Base-by-base conservation (phyloP, 2,113 vertebrate genomes). In the Chaetodon auriga region DNA sequence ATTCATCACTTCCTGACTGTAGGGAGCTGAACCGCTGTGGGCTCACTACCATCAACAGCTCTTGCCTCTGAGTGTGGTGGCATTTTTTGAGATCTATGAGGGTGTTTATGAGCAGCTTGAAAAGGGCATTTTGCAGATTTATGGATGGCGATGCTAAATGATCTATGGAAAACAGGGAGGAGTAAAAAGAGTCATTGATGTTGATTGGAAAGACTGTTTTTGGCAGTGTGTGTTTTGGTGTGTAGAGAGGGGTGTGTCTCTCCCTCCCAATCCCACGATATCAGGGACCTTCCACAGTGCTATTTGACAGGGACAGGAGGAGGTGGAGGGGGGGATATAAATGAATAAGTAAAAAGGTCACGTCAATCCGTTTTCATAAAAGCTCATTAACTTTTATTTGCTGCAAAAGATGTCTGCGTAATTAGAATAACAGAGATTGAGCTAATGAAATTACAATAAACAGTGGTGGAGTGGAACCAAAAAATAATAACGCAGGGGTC, bases 371-470 rank as follows among this genome's bases (percentile, higher is more conserved):
- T 87, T 93, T 92, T 93, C 91, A 93, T 90, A 90, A 94, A 94
- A 94, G 80, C 92, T 93, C 92, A 94, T 95, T 94, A 94, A 90
- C 81, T 92, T 91, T 93, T 88, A 91, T 93, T 93, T 87, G 88
- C 89, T 60, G 80, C 71, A 89, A 89, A 90, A 95, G 55, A 90
- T 91, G 92, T 91, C 74, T 68, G 62, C 68, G 79, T 93, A 94
- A 95, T 95, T 95, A 93, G 61, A 92, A 92, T 93, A 93, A 92
- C 88, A 80, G 88, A 87, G 92, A 93, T 90, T 85, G 82, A 80
- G 88, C 81, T 93, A 93, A 94, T 94, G 84, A 87, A 91, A 90
- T 90, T 82, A 85, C 86, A 85, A 82, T 87, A 91, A 94, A 91
- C 85, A 84, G 54, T 83, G 90, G 78, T 85, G 81, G 87, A 82